These are phyloP conservation scores for Spea hammondii DNA, from an alignment of 2,797 vertebrate genomes.

Conservation along the genomic window DNA sequence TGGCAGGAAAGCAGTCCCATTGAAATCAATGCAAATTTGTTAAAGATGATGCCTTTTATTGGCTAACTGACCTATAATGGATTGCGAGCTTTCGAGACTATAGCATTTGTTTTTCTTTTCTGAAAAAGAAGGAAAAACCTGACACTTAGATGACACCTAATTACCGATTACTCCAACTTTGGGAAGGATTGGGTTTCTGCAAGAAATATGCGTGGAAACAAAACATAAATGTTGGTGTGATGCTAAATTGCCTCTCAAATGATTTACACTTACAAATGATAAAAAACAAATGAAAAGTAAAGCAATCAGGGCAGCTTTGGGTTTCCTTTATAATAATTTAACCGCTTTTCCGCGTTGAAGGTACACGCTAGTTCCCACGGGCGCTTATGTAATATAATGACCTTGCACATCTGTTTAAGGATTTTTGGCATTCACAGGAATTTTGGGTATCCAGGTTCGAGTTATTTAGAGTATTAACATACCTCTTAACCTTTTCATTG, in stretches of 20 bases:
- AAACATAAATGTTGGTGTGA: background rate
- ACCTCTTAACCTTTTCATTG: background rate
- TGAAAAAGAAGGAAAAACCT: background rate
- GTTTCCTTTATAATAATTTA: background rate
- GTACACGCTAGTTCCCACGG: constrained; percentile 2
- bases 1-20: too few relatives aligned
- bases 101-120: background rate
- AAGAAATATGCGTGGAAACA: background rate
- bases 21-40: too few relatives aligned
- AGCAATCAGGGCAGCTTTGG: background rate
- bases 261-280: background rate
- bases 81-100: too few relatives aligned
- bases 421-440: constrained; percentile 5
- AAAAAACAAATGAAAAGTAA: background rate
- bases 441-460: background rate
- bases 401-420: constrained; percentile 22
- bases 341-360: background rate
- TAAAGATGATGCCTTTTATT: too few relatives aligned
- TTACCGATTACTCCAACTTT: background rate
- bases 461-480: background rate
- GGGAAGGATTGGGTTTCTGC: background rate
- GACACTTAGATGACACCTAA: background rate
- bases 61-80: too few relatives aligned
- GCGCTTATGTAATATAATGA: background rate
- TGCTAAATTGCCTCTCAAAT: background rate